phyloP scores from a whole-genome alignment of 2,113 vertebrate genomes.

The Microtus pennsylvanicus region DNA sequence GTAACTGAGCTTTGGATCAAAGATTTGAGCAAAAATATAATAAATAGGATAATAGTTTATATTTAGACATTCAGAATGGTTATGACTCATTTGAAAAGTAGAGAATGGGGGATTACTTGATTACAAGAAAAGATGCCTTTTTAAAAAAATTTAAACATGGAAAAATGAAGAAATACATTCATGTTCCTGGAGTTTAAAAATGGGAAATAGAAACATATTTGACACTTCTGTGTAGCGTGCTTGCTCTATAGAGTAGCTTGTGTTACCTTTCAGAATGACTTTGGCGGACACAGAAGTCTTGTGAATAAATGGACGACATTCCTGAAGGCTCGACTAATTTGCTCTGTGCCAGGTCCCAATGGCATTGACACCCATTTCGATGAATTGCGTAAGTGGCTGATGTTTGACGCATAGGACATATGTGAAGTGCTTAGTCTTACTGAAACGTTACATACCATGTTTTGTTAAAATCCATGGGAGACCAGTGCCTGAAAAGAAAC shows the following conservation, averaged over 20 bases:
- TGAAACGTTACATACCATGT: neutral
- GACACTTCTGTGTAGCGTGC: neutral
- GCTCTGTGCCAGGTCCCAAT: constrained; percentile 96
- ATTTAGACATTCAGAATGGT: neutral
- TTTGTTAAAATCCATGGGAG: neutral
- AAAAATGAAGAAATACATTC: neutral
- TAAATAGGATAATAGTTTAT: neutral
- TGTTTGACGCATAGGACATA: neutral
- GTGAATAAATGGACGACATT: constrained; percentile 99
- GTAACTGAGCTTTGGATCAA: neutral
- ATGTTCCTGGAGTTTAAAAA: neutral
- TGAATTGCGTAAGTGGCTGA: constrained; percentile 94
- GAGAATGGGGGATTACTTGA: neutral
- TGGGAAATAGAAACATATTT: neutral
- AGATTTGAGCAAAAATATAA: neutral
- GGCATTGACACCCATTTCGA: constrained; percentile 99
- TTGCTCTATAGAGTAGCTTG: neutral
- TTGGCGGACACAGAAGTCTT: constrained; percentile 97
- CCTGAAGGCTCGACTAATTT: constrained; percentile 96
- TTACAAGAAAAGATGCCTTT: neutral
- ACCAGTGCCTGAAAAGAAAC: neutral
- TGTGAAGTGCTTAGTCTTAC: neutral
- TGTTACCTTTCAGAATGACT: constrained; percentile 92
- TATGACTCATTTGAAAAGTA: neutral
- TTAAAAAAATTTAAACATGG: neutral